Evolutionary conservation across 2,888 invertebrate species (phyloP).

Genomic region (Mallateleia sp.): DNA sequence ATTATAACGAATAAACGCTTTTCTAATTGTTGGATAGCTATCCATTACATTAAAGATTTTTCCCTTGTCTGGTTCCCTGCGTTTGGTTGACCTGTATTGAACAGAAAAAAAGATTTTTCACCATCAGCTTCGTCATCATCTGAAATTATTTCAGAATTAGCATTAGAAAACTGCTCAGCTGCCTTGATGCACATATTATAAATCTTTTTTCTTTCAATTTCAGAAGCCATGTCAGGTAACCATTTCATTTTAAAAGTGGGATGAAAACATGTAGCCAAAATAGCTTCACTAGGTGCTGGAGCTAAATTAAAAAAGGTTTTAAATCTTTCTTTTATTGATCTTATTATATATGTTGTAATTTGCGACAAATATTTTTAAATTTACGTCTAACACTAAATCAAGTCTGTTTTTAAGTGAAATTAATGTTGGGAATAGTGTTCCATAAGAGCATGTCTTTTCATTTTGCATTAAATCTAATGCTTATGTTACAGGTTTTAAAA

Average conservation of each 20-base stretch:
- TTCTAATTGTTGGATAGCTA: conserved; percentile 26
- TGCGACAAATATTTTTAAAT: conserved; percentile 8
- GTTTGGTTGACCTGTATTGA: no score
- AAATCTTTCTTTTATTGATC: conserved; percentile 2
- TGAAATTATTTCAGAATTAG: no score
- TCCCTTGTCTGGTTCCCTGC: no score
- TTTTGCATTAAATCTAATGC: conserved; percentile 16
- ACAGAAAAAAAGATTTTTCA: no score
- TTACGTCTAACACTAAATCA: neutral
- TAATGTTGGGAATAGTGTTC: conserved; percentile 10
- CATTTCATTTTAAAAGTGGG: conserved; percentile 13
- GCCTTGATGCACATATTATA: no score
- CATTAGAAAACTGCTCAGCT: no score
- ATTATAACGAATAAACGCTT: conserved; percentile 36
- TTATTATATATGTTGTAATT: neutral
- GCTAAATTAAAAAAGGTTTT: neutral
- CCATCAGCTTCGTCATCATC: no score
- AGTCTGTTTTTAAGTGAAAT: conserved; percentile 1
- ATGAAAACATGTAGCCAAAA: conserved; percentile 22
- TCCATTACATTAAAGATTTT: neutral
- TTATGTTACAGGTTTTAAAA: conserved; percentile 5
- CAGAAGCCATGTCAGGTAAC: conserved; percentile 10
- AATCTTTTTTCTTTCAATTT: no score
- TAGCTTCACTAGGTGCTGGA: conserved; percentile 16
- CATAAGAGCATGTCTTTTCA: conserved; percentile 5